A percentile compares a stretch with the other conserved stretches of the same genome.
These are phyloP conservation scores for Antidorcas marsupialis DNA, from an alignment of 2,113 vertebrate species.

Conservation along the genomic window DNA sequence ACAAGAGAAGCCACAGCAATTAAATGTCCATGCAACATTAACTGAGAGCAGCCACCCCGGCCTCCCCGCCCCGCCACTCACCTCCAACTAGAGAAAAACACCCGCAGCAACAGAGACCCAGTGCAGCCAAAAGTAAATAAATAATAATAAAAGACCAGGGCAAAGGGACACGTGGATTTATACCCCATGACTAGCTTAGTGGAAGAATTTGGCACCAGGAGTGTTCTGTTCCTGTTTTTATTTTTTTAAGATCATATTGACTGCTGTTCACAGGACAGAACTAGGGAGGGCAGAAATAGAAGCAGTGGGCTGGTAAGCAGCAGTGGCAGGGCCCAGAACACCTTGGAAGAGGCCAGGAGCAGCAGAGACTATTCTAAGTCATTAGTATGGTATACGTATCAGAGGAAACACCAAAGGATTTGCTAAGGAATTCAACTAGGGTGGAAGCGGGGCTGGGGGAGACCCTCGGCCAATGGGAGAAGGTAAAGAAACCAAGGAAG, in stretches of 20 bases:
- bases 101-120: neutral
- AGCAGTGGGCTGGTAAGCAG: neutral
- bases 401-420: neutral
- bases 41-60: neutral
- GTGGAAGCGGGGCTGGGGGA: neutral
- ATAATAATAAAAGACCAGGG: neutral
- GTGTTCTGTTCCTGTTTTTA: neutral
- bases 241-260: neutral
- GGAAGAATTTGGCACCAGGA: neutral
- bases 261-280: neutral
- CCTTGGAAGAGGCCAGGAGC: neutral
- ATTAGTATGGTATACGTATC: neutral
- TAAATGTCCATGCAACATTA: neutral
- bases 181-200: neutral
- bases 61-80: rapidly evolving
- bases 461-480: neutral
- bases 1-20: neutral
- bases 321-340: neutral
- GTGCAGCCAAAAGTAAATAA: neutral
- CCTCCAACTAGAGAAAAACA: neutral
- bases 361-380: neutral
- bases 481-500: neutral
- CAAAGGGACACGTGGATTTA: neutral
- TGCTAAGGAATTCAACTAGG: neutral
- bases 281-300: neutral